Evolutionary conservation across 2,888 invertebrate species (phyloP).

Genomic region (Pterobdella sp.): DNA sequence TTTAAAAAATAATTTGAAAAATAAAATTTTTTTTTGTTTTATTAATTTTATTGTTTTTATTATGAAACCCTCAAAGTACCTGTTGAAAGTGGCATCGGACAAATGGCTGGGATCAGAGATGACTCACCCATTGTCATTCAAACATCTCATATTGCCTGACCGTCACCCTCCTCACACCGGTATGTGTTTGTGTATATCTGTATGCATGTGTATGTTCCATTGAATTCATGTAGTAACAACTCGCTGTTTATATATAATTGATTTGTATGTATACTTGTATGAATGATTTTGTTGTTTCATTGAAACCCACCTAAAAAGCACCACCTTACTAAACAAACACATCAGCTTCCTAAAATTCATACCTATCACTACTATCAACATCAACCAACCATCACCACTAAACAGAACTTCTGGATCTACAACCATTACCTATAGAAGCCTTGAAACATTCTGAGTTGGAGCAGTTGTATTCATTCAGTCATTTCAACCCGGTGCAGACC

Average conservation of each 20-base stretch:
- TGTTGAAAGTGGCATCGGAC: conserved; percentile 77
- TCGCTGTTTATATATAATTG: not conserved
- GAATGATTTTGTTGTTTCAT: not conserved
- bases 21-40: too few relatives aligned
- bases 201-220: too few relatives aligned
- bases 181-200: conserved; percentile 44
- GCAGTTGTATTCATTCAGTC: conserved; percentile 75
- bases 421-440: conserved; percentile 77
- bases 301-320: too few relatives aligned
- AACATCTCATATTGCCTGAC: conserved; percentile 81
- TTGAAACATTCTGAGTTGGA: conserved; percentile 71
- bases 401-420: conserved; percentile 74
- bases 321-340: too few relatives aligned
- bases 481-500: conserved; percentile 97
- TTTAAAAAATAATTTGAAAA: too few relatives aligned
- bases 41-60: too few relatives aligned
- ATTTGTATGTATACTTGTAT: not conserved
- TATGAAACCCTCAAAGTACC: conserved; percentile 88
- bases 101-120: conserved; percentile 64
- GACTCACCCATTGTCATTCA: conserved; percentile 59
- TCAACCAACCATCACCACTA: conserved; percentile 30
- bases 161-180: conserved; percentile 83
- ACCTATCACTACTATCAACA: too few relatives aligned
- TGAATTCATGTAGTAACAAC: too few relatives aligned
- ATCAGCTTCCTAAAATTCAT: too few relatives aligned